Conservation (phyloP, 2,888 invertebrate species). For the Lamellibrachia columna region DNA sequence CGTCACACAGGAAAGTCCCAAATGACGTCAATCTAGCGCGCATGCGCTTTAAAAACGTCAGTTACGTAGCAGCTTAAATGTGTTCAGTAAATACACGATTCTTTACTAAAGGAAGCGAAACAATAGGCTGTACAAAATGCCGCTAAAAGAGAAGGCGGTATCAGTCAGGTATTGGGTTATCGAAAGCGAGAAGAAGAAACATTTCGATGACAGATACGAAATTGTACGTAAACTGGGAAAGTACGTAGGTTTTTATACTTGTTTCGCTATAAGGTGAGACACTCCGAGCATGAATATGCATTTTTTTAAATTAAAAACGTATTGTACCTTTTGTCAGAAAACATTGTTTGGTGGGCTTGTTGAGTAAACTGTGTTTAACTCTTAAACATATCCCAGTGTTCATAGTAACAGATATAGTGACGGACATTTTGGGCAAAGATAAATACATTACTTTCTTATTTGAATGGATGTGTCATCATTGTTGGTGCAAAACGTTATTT, state of each 20-base stretch:
- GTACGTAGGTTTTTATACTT: background rate
- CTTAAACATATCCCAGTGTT: too few relatives aligned
- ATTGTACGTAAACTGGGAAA: background rate
- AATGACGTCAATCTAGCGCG: background rate
- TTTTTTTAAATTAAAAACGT: background rate
- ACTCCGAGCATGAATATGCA: too few relatives aligned
- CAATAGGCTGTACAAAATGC: background rate
- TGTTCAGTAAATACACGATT: background rate
- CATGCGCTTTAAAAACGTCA: background rate
- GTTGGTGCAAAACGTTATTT: background rate
- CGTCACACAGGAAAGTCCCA: too few relatives aligned
- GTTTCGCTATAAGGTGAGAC: background rate
- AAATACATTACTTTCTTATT: too few relatives aligned
- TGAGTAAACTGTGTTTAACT: too few relatives aligned
- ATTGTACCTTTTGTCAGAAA: background rate
- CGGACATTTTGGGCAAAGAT: too few relatives aligned
- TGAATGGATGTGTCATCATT: too few relatives aligned
- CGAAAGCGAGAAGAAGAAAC: background rate
- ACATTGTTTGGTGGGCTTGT: too few relatives aligned
- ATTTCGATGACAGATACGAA: background rate
- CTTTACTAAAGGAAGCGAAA: background rate
- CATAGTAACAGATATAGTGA: background rate
- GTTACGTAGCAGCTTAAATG: background rate
- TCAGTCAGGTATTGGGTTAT: background rate
- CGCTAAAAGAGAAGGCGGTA: background rate